These are phyloP conservation scores for Scytalopus superciliaris DNA, from an alignment of 2,113 vertebrate species.

Conservation along the genomic window DNA sequence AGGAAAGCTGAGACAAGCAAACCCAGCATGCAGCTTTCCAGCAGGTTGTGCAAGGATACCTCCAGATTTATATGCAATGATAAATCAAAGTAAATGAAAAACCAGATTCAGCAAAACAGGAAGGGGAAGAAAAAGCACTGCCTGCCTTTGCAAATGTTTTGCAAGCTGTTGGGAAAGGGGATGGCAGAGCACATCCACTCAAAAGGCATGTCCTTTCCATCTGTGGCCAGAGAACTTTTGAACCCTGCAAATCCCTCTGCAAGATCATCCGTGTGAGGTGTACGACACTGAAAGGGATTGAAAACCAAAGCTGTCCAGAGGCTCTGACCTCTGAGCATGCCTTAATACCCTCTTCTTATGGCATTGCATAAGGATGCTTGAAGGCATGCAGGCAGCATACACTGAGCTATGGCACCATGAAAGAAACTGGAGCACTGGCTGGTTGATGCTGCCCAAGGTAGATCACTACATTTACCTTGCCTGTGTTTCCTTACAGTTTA, in stretches of 20 bases:
- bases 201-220: background rate
- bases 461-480: background rate
- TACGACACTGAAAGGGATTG: slow-evolving; percentile 17
- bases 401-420: background rate
- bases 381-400: rapidly evolving
- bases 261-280: background rate
- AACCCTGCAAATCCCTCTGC: slow-evolving; percentile 21
- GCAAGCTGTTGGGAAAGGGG: background rate
- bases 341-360: slow-evolving; percentile 46
- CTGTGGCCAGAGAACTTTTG: slow-evolving; percentile 30
- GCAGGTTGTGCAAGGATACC: background rate
- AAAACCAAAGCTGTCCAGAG: slow-evolving; percentile 45
- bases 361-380: slow-evolving; percentile 7
- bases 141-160: background rate
- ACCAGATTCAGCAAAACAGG: background rate
- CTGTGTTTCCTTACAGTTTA: background rate
- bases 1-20: slow-evolving; percentile 42
- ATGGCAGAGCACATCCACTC: background rate
- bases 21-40: background rate
- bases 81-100: slow-evolving; percentile 15
- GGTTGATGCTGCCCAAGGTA: background rate
- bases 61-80: background rate
- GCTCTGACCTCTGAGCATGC: slow-evolving; percentile 26
- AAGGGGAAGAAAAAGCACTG: background rate
- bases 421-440: background rate